Evolutionary conservation across 2,797 vertebrate genomes (phyloP).

Genomic region (Sebastes paucispinis): DNA sequence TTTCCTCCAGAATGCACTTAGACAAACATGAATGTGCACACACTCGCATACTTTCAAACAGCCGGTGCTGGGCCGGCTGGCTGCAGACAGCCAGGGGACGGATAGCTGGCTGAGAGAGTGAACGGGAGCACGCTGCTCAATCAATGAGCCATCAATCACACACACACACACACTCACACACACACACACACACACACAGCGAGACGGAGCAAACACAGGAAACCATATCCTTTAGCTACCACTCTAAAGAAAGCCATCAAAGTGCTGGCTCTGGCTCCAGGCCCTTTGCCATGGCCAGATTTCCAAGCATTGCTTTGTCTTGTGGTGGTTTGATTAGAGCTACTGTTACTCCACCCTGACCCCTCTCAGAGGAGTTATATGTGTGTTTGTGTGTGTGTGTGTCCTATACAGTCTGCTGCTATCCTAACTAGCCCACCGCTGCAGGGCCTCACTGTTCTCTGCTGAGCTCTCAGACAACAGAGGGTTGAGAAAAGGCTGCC

Average conservation of each 20-base stretch:
- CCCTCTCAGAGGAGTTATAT: slow-evolving; percentile 39
- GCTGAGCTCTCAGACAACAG: slow-evolving; percentile 28
- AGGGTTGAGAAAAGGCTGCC: slow-evolving; percentile 2
- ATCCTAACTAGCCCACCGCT: slow-evolving; percentile 42
- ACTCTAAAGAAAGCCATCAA: slow-evolving; percentile 76
- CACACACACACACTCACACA: not conserved
- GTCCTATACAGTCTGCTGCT: slow-evolving; percentile 27
- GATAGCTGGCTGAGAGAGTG: slow-evolving; percentile 59
- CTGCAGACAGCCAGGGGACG: slow-evolving; percentile 59
- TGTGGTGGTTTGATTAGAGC: slow-evolving; percentile 63
- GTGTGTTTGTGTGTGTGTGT: not conserved
- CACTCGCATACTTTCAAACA: slow-evolving; percentile 44
- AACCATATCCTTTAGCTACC: slow-evolving; percentile 76
- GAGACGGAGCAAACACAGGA: slow-evolving; percentile 66
- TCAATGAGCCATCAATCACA: slow-evolving; percentile 73
- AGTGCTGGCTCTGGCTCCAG: slow-evolving; percentile 62
- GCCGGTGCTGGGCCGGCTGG: slow-evolving; percentile 41
- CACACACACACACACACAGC: slow-evolving; percentile 27
- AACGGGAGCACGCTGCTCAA: slow-evolving; percentile 69
- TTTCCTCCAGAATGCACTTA: slow-evolving; percentile 52
- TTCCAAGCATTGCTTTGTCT: slow-evolving; percentile 57
- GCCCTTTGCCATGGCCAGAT: slow-evolving; percentile 68
- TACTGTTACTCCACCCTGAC: slow-evolving; percentile 54
- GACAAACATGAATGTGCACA: slow-evolving; percentile 50
- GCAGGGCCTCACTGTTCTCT: slow-evolving; percentile 29